Evolutionary conservation across 2,888 invertebrate genomes (phyloP).

Genomic region (Clusia tigrina): DNA sequence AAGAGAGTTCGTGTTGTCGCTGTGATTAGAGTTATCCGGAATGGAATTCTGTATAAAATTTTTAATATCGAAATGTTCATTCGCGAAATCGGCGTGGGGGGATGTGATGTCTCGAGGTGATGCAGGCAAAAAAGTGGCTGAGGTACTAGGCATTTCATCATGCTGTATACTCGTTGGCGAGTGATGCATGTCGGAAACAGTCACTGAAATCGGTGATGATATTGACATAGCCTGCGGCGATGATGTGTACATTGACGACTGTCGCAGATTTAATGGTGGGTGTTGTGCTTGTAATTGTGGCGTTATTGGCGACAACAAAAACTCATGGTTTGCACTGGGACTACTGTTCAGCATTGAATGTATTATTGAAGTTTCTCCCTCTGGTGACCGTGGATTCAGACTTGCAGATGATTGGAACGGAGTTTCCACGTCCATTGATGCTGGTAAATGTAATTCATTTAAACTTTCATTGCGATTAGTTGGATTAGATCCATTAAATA

Average conservation of each 20-base stretch:
- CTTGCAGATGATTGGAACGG: slow-evolving; percentile 17
- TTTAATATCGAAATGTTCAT: slow-evolving; percentile 48
- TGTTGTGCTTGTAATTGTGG: slow-evolving; percentile 13
- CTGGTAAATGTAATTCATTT: neutral
- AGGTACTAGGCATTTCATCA: slow-evolving; percentile 48
- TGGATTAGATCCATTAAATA: slow-evolving; percentile 54
- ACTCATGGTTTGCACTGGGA: neutral
- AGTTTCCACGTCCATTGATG: neutral
- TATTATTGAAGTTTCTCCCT: slow-evolving; percentile 32
- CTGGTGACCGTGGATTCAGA: neutral
- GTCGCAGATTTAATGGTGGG: slow-evolving; percentile 38
- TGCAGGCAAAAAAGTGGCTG: slow-evolving; percentile 27
- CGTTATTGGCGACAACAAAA: neutral
- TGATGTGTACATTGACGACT: slow-evolving; percentile 34
- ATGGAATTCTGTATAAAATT: slow-evolving; percentile 44
- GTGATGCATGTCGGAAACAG: slow-evolving; percentile 34
- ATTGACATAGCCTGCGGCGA: slow-evolving; percentile 19
- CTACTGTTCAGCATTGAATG: slow-evolving; percentile 37
- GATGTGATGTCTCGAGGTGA: neutral
- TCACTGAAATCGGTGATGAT: slow-evolving; percentile 17
- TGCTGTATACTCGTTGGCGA: slow-evolving; percentile 39
- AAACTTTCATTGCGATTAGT: slow-evolving; percentile 14
- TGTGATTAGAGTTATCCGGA: slow-evolving; percentile 40
- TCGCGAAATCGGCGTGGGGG: slow-evolving; percentile 24
- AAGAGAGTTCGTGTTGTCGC: slow-evolving; percentile 68